A percentile compares a stretch with the other conserved stretches of the same genome.
Evolutionary conservation across 2,797 vertebrate genomes (phyloP).

Genomic region (Sus cebifrons): DNA sequence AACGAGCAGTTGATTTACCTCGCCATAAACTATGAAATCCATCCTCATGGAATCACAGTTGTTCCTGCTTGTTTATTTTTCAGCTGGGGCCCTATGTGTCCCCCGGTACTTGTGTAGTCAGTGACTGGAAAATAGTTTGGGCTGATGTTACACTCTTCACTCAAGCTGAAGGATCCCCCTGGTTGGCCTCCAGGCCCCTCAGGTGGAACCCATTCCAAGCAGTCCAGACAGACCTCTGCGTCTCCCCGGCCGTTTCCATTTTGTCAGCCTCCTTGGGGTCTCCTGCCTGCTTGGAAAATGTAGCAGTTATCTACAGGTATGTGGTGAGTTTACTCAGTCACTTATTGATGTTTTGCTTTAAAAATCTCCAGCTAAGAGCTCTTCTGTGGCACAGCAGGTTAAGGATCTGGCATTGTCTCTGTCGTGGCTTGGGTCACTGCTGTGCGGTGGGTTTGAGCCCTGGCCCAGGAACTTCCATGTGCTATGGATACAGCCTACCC

Average conservation of each 20-base stretch:
- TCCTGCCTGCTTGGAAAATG: background rate
- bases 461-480: too few relatives aligned
- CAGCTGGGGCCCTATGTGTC: background rate
- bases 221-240: rapidly evolving
- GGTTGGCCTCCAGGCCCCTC: background rate
- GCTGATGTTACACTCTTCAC: background rate
- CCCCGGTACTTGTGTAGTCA: too few relatives aligned
- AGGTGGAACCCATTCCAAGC: background rate
- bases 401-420: too few relatives aligned
- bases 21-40: background rate
- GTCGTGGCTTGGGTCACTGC: too few relatives aligned
- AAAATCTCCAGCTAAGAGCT: background rate
- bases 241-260: background rate
- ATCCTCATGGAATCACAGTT: background rate
- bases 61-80: background rate
- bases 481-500: too few relatives aligned
- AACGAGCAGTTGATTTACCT: background rate
- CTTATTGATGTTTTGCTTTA: background rate
- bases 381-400: too few relatives aligned
- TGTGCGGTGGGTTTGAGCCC: too few relatives aligned
- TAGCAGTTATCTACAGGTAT: background rate
- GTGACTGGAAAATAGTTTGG: background rate
- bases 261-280: background rate
- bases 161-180: background rate
- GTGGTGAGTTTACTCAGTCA: background rate